Conservation (phyloP, 2,888 invertebrate genomes). For the Chesias legatella region DNA sequence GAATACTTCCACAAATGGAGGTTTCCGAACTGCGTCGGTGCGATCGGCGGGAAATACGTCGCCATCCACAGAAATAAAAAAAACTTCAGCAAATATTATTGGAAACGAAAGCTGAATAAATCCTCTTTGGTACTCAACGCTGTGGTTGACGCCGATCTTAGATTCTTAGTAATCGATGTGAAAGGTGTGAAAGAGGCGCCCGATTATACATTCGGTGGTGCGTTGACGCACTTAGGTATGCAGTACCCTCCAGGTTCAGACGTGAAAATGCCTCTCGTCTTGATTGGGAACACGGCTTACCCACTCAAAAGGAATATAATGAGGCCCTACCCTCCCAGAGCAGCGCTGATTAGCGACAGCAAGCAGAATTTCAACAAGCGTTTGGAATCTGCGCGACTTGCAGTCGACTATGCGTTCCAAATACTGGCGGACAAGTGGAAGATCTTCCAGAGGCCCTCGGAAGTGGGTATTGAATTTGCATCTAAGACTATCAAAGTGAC, state of each 20-base stretch:
- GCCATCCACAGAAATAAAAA: slow-evolving; percentile 5
- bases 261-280: slow-evolving; percentile 22
- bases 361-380: slow-evolving; percentile 25
- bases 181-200: slow-evolving; percentile 2
- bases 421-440: slow-evolving; percentile 35
- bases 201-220: slow-evolving; percentile 12
- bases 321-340: slow-evolving; percentile 23
- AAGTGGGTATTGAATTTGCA: slow-evolving; percentile 18
- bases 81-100: not conserved
- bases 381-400: slow-evolving; percentile 22
- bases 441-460: slow-evolving; percentile 20
- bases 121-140: slow-evolving; percentile 13
- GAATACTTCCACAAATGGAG: slow-evolving; percentile 20
- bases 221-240: slow-evolving; percentile 18
- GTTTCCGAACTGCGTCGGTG: slow-evolving; percentile 27
- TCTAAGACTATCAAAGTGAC: slow-evolving; percentile 18
- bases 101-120: slow-evolving; percentile 5
- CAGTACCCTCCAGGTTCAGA: slow-evolving; percentile 21
- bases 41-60: slow-evolving; percentile 25
- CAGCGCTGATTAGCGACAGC: slow-evolving; percentile 2
- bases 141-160: slow-evolving; percentile 21
- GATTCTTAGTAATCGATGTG: slow-evolving; percentile 13
- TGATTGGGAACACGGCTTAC: slow-evolving; percentile 30
- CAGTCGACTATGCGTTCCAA: slow-evolving; percentile 29
- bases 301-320: slow-evolving; percentile 27